Percentiles rank a stretch among this genome's conserved stretches.
phyloP scores from a whole-genome alignment of 2,113 vertebrate species.

The Phodopus roborovskii region DNA sequence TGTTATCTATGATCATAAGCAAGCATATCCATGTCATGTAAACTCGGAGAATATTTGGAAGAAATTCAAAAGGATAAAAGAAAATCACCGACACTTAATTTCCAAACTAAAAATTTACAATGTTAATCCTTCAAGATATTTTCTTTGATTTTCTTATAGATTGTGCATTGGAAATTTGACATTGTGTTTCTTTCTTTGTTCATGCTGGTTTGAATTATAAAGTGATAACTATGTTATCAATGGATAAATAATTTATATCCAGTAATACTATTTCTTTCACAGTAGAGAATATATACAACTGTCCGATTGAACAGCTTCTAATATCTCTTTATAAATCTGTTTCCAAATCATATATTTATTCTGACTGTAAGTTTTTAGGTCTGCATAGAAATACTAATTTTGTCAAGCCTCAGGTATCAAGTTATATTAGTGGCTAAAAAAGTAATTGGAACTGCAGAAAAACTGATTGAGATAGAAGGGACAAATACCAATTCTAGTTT shows the following conservation, averaged over 20 bases:
- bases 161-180: background rate
- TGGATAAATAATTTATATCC: background rate
- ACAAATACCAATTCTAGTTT: background rate
- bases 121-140: background rate
- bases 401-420: background rate
- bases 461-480: background rate
- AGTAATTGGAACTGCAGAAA: background rate
- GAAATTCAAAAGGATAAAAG: background rate
- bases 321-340: background rate
- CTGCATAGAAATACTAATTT: background rate
- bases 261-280: background rate
- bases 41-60: background rate
- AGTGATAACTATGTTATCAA: slow-evolving; percentile 7
- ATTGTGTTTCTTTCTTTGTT: background rate
- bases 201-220: background rate
- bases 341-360: background rate
- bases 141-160: background rate
- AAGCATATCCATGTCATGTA: background rate
- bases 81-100: background rate
- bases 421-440: background rate
- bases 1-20: background rate
- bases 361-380: slow-evolving; percentile 7
- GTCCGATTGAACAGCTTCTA: background rate
- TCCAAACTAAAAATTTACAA: background rate
- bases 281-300: background rate